Percentiles rank a stretch among this genome's conserved stretches.
These are phyloP conservation scores for Scalopus aquaticus DNA, from an alignment of 2,113 vertebrate genomes.

Conservation along the genomic window DNA sequence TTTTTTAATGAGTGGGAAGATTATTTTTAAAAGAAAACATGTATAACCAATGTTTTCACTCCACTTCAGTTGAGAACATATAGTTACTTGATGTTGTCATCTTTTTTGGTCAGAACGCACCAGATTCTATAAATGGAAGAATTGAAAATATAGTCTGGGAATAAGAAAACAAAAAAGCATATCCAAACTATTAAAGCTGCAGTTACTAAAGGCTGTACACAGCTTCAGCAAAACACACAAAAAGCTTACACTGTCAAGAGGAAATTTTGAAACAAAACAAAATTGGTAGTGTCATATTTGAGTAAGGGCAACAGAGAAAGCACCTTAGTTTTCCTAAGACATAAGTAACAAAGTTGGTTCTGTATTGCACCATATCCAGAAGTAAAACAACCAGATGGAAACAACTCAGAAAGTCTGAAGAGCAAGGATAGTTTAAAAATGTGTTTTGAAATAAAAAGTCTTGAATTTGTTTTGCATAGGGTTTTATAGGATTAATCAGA, in stretches of 20 bases:
- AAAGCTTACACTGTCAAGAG: not conserved
- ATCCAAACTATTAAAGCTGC: conserved; percentile 44
- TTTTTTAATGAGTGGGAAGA: conserved; percentile 72
- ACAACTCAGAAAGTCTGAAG: conserved; percentile 43
- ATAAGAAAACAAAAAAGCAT: conserved; percentile 9
- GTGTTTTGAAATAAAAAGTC: conserved; percentile 12
- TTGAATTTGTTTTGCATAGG: conserved; percentile 61
- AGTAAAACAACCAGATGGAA: conserved; percentile 55
- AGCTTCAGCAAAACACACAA: conserved; percentile 17
- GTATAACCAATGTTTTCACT: conserved; percentile 57
- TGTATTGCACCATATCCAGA: conserved; percentile 68
- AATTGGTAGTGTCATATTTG: conserved; percentile 50
- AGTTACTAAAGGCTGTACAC: conserved; percentile 31
- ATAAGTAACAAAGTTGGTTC: conserved; percentile 46
- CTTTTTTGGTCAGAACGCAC: conserved; percentile 54
- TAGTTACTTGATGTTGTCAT: not conserved
- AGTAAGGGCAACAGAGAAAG: conserved; percentile 46
- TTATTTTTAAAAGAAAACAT: conserved; percentile 80
- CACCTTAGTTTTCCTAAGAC: conserved; percentile 66
- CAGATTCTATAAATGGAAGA: conserved; percentile 41
- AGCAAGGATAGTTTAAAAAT: not conserved
- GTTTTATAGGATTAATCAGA: conserved; percentile 51
- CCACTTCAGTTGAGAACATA: conserved; percentile 80
- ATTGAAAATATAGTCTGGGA: conserved; percentile 29
- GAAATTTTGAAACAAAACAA: conserved; percentile 36